These are phyloP conservation scores for Poecile atricapillus DNA, from an alignment of 2,113 vertebrate species.

Conservation along the genomic window DNA sequence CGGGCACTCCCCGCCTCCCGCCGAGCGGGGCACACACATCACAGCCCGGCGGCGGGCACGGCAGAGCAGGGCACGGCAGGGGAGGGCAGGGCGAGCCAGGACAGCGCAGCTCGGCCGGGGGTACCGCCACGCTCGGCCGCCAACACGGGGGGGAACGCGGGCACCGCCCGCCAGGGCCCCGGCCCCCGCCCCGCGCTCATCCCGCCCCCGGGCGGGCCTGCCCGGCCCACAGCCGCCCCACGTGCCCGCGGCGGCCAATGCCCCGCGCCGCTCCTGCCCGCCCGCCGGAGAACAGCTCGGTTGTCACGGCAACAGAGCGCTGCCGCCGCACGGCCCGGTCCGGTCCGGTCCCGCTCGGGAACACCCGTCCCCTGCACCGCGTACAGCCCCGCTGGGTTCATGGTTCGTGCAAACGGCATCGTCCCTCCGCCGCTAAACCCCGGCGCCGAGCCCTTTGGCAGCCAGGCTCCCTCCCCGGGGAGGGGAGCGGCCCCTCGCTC, in stretches of 20 bases:
- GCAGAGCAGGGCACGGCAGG: not conserved
- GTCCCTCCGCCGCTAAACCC: rapidly evolving
- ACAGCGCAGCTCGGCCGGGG: too few relatives aligned
- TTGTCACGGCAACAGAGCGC: not conserved
- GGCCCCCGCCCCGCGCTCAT: not conserved
- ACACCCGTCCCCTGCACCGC: not conserved
- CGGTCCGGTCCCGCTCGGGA: too few relatives aligned
- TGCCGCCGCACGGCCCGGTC: not conserved
- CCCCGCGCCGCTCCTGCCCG: not conserved
- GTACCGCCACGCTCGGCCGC: too few relatives aligned
- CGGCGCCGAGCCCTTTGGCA: not conserved
- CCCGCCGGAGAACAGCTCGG: not conserved
- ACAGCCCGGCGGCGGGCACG: not conserved
- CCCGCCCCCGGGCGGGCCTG: not conserved
- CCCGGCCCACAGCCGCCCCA: not conserved
- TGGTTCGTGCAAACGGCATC: not conserved
- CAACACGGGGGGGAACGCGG: not conserved
- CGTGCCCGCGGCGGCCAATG: not conserved
- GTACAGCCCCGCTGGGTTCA: rapidly evolving
- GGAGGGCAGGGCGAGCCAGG: not conserved
- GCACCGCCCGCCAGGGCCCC: not conserved
- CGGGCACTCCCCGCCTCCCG: not conserved
- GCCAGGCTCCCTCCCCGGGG: not conserved
- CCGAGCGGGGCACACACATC: not conserved
- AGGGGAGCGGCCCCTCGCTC: not conserved